Evolutionary conservation across 1,140 invertebrate genomes (phyloP).

Genomic region (Rhagoletis pomonella): DNA sequence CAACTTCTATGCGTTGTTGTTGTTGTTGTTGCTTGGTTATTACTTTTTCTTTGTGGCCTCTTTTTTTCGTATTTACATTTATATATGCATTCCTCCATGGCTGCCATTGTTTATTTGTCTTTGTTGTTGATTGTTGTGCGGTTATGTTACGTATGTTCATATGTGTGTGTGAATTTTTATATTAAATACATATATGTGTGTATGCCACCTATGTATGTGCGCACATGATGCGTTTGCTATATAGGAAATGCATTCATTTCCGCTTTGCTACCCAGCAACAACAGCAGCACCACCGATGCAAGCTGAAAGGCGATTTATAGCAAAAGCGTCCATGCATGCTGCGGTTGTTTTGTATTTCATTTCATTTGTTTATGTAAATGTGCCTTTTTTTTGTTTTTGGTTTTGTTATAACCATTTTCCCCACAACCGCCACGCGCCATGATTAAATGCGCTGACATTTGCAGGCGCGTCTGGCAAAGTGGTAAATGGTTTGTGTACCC

Average conservation of each 20-base stretch:
- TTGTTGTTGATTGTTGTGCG: slow-evolving; percentile 10
- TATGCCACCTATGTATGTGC: neutral
- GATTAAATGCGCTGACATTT: slow-evolving; percentile 14
- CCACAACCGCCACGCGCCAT: neutral
- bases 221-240: neutral
- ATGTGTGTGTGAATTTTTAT: neutral
- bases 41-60: neutral
- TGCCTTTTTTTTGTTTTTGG: neutral
- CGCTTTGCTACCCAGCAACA: neutral
- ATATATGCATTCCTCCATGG: neutral
- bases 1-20: neutral
- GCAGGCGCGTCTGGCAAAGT: neutral
- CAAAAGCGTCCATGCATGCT: slow-evolving; percentile 4
- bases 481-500: neutral
- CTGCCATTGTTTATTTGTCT: neutral
- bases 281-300: neutral
- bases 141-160: neutral
- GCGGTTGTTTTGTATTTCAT: slow-evolving; percentile 13
- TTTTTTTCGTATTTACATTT: no score
- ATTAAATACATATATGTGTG: neutral
- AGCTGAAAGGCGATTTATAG: neutral
- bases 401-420: neutral
- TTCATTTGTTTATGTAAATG: neutral
- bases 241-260: slow-evolving; percentile 36
- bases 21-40: neutral